phyloP scores from a whole-genome alignment of 2,888 invertebrate genomes.

The Zygothrica quintamaculata region DNA sequence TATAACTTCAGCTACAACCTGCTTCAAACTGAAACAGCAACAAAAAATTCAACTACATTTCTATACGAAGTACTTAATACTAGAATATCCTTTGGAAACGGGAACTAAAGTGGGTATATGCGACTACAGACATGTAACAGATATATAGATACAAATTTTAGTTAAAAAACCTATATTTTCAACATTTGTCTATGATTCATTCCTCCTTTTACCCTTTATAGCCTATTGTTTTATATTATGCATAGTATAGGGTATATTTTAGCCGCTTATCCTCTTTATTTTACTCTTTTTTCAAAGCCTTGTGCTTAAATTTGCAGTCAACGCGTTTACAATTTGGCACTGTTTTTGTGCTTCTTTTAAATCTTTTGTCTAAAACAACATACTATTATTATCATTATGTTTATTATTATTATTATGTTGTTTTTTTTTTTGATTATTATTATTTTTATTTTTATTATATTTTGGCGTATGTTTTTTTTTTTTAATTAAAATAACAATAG shows the following conservation, averaged over 20 bases:
- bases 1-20: not conserved
- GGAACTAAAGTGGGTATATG: no score
- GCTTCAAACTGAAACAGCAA: not conserved
- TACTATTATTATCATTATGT: slow-evolving; percentile 20
- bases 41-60: slow-evolving; percentile 10
- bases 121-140: no score
- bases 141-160: no score
- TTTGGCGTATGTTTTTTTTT: slow-evolving; percentile 44
- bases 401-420: slow-evolving; percentile 4
- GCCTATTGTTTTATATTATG: no score
- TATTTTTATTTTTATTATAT: not conserved
- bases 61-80: slow-evolving; percentile 26
- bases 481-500: slow-evolving; percentile 74
- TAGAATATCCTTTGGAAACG: slow-evolving; percentile 29
- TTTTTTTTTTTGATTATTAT: slow-evolving; percentile 22
- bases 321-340: slow-evolving; percentile 46
- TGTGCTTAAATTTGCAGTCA: slow-evolving; percentile 55
- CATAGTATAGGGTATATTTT: no score
- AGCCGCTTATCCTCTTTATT: slow-evolving; percentile 7
- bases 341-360: slow-evolving; percentile 46
- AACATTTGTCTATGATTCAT: no score
- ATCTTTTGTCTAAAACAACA: slow-evolving; percentile 44
- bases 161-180: no score
- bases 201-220: no score
- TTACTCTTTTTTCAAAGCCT: slow-evolving; percentile 48